phyloP scores from a whole-genome alignment of 2,888 invertebrate species.

The Crepidodera aurea region DNA sequence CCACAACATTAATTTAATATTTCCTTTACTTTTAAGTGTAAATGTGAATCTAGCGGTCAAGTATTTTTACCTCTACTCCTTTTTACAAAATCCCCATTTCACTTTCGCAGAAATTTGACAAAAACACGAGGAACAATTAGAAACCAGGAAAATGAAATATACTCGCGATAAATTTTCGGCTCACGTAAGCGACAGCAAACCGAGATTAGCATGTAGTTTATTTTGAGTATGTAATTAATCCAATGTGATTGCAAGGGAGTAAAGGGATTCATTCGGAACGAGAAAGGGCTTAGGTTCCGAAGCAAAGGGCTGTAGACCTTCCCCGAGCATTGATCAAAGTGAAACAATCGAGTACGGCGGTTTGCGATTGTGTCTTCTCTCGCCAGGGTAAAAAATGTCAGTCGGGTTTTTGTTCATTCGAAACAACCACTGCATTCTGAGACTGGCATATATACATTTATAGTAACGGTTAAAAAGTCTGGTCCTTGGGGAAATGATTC shows the following conservation, averaged over 20 bases:
- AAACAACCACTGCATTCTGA: too few relatives aligned
- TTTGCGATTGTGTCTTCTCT: neutral
- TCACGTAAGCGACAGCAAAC: constrained; percentile 22
- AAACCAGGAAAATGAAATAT: constrained; percentile 17
- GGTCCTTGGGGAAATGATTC: too few relatives aligned
- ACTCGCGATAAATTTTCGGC: constrained; percentile 16
- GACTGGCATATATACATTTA: too few relatives aligned
- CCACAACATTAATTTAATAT: too few relatives aligned
- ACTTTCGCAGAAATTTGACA: too few relatives aligned
- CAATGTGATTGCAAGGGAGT: constrained; percentile 24
- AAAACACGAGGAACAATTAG: too few relatives aligned
- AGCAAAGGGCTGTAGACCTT: neutral
- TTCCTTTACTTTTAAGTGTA: too few relatives aligned
- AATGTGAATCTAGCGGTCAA: too few relatives aligned
- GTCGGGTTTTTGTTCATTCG: too few relatives aligned
- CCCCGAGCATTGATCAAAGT: neutral
- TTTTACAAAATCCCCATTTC: too few relatives aligned
- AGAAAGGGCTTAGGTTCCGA: neutral
- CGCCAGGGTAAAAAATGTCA: neutral
- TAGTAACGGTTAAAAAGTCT: too few relatives aligned
- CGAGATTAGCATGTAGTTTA: constrained; percentile 27
- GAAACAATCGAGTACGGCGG: neutral
- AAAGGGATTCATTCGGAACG: constrained; percentile 17
- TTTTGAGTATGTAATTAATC: constrained; percentile 28
- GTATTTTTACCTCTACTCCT: too few relatives aligned